These are phyloP conservation scores for Biston stratarius DNA, from an alignment of 2,888 invertebrate species.

Conservation along the genomic window DNA sequence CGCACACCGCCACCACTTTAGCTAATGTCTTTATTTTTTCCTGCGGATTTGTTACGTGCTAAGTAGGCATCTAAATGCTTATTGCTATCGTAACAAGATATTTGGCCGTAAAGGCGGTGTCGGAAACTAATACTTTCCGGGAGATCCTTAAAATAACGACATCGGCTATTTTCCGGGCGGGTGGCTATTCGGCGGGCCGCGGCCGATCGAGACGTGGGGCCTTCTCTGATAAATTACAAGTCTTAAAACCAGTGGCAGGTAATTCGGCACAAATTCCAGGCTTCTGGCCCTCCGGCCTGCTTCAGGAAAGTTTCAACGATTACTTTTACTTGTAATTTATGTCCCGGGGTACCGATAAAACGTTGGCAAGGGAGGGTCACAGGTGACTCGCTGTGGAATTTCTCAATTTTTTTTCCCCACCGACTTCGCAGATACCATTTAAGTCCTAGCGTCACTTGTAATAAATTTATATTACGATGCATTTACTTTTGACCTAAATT, in stretches of 20 bases:
- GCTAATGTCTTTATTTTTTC: constrained; percentile 62
- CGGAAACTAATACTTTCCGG: constrained; percentile 58
- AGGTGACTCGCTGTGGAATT: constrained; percentile 72
- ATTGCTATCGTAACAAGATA: constrained; percentile 58
- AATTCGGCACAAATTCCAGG: constrained; percentile 84
- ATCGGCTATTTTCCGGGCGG: constrained; percentile 70
- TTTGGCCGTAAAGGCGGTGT: constrained; percentile 47
- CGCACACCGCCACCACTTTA: constrained; percentile 59
- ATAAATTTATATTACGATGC: constrained; percentile 52
- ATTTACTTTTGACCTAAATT: constrained; percentile 44
- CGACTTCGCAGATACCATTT: constrained; percentile 54
- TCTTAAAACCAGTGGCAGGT: constrained; percentile 88
- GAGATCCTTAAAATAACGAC: constrained; percentile 65
- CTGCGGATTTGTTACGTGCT: constrained; percentile 51
- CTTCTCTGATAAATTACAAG: constrained; percentile 87
- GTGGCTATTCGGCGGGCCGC: constrained; percentile 59
- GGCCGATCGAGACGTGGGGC: constrained; percentile 70
- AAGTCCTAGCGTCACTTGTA: constrained; percentile 54
- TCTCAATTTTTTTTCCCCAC: constrained; percentile 57
- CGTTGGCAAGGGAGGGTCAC: constrained; percentile 71
- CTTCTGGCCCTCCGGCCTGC: constrained; percentile 69
- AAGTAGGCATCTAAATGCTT: constrained; percentile 54
- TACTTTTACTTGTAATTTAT: constrained; percentile 84
- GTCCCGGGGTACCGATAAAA: constrained; percentile 75
- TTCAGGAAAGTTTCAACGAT: constrained; percentile 82